These are phyloP conservation scores for Diploptera punctata DNA, from an alignment of 2,888 invertebrate genomes.

Conservation along the genomic window DNA sequence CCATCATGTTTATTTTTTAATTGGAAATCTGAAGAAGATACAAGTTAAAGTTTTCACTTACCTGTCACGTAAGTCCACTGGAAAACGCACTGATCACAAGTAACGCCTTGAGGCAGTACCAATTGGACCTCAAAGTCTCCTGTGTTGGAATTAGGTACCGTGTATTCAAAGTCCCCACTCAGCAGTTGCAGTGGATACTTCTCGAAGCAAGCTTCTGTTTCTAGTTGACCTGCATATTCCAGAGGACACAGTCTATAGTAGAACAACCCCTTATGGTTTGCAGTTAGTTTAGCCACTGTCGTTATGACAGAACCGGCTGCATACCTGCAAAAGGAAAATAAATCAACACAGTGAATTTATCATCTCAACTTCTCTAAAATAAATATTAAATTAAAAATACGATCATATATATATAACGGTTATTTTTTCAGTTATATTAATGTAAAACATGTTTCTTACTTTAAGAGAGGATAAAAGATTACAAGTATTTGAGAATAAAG, in stretches of 20 bases:
- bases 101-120: conserved; percentile 40
- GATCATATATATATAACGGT: too few relatives aligned
- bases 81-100: conserved; percentile 39
- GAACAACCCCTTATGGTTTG: conserved; percentile 60
- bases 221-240: conserved; percentile 51
- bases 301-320: conserved; percentile 48
- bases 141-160: conserved; percentile 42
- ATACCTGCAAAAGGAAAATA: conserved; percentile 49
- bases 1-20: too few relatives aligned
- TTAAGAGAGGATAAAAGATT: too few relatives aligned
- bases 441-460: too few relatives aligned
- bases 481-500: too few relatives aligned
- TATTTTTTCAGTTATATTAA: too few relatives aligned
- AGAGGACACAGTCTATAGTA: conserved; percentile 60
- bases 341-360: too few relatives aligned
- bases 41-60: too few relatives aligned
- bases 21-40: too few relatives aligned
- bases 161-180: conserved; percentile 49
- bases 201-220: conserved; percentile 61
- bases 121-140: conserved; percentile 50
- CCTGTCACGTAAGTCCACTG: conserved; percentile 41
- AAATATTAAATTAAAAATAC: too few relatives aligned
- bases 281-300: conserved; percentile 54
- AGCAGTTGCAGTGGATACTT: conserved; percentile 52
- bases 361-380: too few relatives aligned